Evolutionary conservation across 2,888 invertebrate genomes (phyloP), one percentile per base, ranked within the genome.

Genomic region (Anthophora plumipes): DNA sequence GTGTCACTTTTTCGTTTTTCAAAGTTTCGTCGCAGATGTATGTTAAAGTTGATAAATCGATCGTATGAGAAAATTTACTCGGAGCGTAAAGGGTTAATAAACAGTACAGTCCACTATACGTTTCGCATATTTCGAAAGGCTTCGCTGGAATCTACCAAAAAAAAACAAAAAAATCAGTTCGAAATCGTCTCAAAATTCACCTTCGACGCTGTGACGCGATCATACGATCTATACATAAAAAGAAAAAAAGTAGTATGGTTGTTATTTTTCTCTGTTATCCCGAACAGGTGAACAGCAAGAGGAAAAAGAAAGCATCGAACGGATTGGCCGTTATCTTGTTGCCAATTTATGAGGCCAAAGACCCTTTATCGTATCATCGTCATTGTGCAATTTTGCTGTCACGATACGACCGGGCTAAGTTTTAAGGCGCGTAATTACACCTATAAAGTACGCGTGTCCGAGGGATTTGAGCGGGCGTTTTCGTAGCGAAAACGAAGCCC

Each of bases 341-440:
- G 61, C 31, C 61, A 74, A 82, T 85, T 86, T 85, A 85, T 63
- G 79, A 48, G 64, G 12, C 54, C 80, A 57, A 57, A 57, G 69
- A 75, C 82, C 74, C 73, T 84, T n/a, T 81, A 79, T 84, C 84
- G 74, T 80, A 78, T 83, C 76, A 72, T 85, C 78, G 84, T 74
- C 69, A 14, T 60, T 54, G 74, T 71, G 85, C 72, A 86, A 86
- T 86, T 85, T 86, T 48, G 74, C 85, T 82, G 82, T 86, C 86
- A 84, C 80, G 76, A 85, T 83, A 80, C 79, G 74, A 67, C n/a
- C 76, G 50, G 70, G 63, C 64, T 74, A 70, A 86, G 79, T 84
- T 87, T 87, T 86, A 85, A 75, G 83, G 57, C 83, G 83, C 83
- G 73, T 87, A 87, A 87, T 87, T 86, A 86, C 80, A 80, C 78